phyloP scores from a whole-genome alignment of 2,888 invertebrate genomes.

The Endotricha flammealis region DNA sequence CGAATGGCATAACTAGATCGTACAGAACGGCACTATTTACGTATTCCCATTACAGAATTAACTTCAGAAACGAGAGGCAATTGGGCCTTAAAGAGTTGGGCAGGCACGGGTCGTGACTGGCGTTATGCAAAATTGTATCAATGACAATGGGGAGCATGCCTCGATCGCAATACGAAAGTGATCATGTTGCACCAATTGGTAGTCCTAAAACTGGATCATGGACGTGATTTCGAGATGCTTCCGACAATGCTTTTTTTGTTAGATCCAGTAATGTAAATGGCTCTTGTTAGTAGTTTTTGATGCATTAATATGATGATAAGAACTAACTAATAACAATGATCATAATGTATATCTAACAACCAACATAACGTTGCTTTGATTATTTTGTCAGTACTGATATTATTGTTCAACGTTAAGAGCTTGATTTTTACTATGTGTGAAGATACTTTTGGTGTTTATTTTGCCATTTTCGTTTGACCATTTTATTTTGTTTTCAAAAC shows the following conservation, averaged over 20 bases:
- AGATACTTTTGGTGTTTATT: no score
- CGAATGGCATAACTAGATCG: constrained; percentile 59
- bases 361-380: no score
- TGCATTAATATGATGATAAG: no score
- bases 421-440: no score
- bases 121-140: constrained; percentile 60
- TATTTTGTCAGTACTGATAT: no score
- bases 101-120: constrained; percentile 54
- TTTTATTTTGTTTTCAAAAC: no score
- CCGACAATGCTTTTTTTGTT: constrained; percentile 19
- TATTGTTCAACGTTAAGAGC: no score
- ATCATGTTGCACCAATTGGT: constrained; percentile 30
- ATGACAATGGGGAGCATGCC: constrained; percentile 51
- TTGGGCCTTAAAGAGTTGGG: constrained; percentile 51
- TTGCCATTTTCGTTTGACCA: no score
- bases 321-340: no score
- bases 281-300: no score
- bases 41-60: constrained; percentile 45
- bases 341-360: no score
- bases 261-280: constrained; percentile 11
- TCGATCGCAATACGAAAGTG: constrained; percentile 38
- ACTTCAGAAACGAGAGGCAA: constrained; percentile 49
- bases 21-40: constrained; percentile 50
- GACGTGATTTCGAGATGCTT: constrained; percentile 13
- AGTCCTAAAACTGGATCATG: constrained; percentile 22